Evolutionary conservation across 37 sponge, comb jelly and placozoan species (phyloP).

Genomic region (Spongilla lacustris): DNA sequence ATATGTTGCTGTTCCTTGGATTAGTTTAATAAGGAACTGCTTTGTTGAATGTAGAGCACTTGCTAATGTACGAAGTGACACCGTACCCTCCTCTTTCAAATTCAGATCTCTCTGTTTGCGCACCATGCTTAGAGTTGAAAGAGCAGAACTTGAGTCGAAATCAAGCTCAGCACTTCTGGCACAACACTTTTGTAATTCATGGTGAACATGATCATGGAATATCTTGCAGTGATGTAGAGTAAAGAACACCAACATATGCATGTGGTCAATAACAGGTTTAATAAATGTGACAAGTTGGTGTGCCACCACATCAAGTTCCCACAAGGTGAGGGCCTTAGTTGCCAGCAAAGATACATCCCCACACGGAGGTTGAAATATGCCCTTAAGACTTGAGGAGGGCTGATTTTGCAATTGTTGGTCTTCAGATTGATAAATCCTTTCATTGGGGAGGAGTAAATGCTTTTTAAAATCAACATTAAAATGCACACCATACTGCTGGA

Average conservation of each 20-base stretch:
- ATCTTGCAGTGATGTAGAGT: constrained; percentile 55
- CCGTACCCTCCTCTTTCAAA: not conserved
- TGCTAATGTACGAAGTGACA: not conserved
- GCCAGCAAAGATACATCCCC: not conserved
- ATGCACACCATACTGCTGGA: constrained; percentile 41
- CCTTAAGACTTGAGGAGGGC: not conserved
- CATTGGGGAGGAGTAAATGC: constrained; percentile 11
- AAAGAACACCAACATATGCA: constrained; percentile 63
- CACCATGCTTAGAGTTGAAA: too few relatives aligned
- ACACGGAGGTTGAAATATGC: not conserved
- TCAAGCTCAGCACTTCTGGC: too few relatives aligned
- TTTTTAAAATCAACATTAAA: not conserved
- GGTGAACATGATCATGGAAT: constrained; percentile 57
- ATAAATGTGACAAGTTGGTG: not conserved
- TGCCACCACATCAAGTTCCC: not conserved
- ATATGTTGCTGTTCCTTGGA: constrained; percentile 37
- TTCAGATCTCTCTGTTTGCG: not conserved
- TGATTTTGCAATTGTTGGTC: constrained; percentile 5
- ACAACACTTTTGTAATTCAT: constrained; percentile 33
- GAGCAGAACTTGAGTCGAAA: too few relatives aligned
- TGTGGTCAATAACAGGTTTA: constrained; percentile 6
- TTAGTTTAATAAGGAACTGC: constrained; percentile 24
- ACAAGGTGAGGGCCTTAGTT: not conserved
- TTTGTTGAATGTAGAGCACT: constrained; percentile 7
- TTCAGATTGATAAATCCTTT: not conserved